Base-by-base conservation (phyloP, 2,797 vertebrate species). In the Serranus cabrilla region DNA sequence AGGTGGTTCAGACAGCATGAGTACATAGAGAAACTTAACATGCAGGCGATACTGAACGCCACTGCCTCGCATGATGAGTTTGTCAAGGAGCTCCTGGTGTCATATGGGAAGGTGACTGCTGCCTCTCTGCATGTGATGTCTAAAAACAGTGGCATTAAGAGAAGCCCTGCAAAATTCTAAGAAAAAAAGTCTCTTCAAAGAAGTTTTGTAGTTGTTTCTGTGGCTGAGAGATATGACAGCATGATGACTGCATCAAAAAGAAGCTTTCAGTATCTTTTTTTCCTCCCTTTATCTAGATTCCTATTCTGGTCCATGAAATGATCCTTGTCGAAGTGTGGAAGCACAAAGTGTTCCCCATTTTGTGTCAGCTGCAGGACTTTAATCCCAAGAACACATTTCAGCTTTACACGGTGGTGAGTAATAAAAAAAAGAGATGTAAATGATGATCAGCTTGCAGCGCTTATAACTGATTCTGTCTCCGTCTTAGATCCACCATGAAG, bases 1-100 rank as follows among this genome's bases (percentile, higher is more conserved):
- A 99, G 98, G 81, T 99, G 98, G 98, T 95, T 95, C 82, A 95
- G 50, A 67, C 98, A 99, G 74, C 97, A 99, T 0, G 97, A 98
- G 61, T 91, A 91, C 3, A 92, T 98, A 43, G 97, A 97, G 92
- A 99, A 98, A 90, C 95, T 99, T 13, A 99, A 99, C 89, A 98
- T 99, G 95, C 97, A 99, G 47, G 96, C 97, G 0, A 96, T 99
- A 82, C 85, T 99, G 54, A 96, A 96, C 0, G 97, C 96, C 51
- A 94, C 95, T 0, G 56, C 83, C 0, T 90, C 93, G 77, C 93
- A 96, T 47, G 95, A 97, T 7, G 97, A 99, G 92, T 96, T 96
- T 63, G 93, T 99, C 56, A 96, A 96, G 4, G 97, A 99, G 81
- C 88, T 97, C 46, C 94, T 99, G 80, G 94, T 98, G 71, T 96